Base-by-base conservation (phyloP, 2,888 invertebrate genomes). In the Argyra leucocephala region DNA sequence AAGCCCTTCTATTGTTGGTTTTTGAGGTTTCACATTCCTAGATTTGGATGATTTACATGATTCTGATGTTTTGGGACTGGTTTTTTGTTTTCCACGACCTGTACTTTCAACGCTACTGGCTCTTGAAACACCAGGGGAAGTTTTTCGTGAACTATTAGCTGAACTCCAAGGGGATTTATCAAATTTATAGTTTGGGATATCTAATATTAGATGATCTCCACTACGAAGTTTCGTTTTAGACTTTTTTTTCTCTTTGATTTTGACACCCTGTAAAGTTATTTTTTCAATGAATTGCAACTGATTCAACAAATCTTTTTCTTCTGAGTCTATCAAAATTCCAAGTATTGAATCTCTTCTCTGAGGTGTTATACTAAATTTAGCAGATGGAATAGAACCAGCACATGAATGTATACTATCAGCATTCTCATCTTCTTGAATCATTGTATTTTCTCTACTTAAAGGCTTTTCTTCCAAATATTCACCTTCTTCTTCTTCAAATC, bases 401-500 rank as follows among this genome's bases (percentile, higher is more conserved):
- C 80, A 79, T 1, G 80, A 80, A 66, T 79, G 79, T 15, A 80
- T 69, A 64, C 78, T 79, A 61, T 79, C 77, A 1, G 76, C 84
- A 65, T 83, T 82, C 70, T 85, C 84, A 1, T 84, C 83, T 69
- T 85, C 85, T 31, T 72, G 74, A 12, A 82, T 82, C 26, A 81
- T 81, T 69, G 80, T 80, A 24, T 74, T 71, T 15, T 73, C 72
- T 0, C 73, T 72, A 61, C 74, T 74, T n/a, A 85, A 74, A 0
- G 83, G 78, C 73, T 86, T 86, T 67, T 85, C 85, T 75, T 85
- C 85, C 2, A 85, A 77, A 68, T 85, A 81, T 72, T 83, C 84
- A 0, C 83, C 84, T 76, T 85, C 85, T 75, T 87, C 87, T 75
- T 87, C 87, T 69, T 90, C 89, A 67, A 85, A 84, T 71, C 88